A percentile compares a stretch with the other conserved stretches of the same genome.
Evolutionary conservation across 2,888 invertebrate genomes (phyloP).

Genomic region (Desoria tigrina): DNA sequence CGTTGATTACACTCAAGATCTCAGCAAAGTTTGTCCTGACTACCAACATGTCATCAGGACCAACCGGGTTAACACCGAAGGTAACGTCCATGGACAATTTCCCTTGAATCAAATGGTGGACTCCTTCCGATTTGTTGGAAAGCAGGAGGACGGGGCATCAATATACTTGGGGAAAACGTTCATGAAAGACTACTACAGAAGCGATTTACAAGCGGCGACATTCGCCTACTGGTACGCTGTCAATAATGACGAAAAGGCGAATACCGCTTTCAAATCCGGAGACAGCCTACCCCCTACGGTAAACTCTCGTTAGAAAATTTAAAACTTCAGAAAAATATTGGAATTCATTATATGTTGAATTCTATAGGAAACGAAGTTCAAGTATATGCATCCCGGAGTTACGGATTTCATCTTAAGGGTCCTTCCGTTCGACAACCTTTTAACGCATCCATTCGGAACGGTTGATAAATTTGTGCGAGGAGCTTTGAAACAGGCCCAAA

Average conservation of each 20-base stretch:
- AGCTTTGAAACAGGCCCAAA: not conserved
- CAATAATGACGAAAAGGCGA: conserved; percentile 12
- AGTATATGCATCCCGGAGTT: conserved; percentile 15
- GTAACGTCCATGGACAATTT: not conserved
- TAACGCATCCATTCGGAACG: conserved; percentile 4
- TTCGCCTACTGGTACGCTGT: conserved; percentile 3
- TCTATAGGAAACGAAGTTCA: not conserved
- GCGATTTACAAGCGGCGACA: conserved; percentile 3
- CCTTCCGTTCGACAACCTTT: conserved; percentile 9
- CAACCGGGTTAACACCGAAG: not conserved
- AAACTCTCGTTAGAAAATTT: not conserved
- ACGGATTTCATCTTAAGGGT: conserved; percentile 3
- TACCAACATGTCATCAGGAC: not conserved
- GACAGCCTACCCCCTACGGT: not conserved
- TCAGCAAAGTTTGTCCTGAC: conserved; percentile 9
- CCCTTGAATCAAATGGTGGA: conserved; percentile 2
- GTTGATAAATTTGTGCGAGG: conserved; percentile 6
- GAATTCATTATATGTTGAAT: not conserved
- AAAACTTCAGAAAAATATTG: not conserved
- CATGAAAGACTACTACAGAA: conserved; percentile 10
- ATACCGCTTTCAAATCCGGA: not conserved
- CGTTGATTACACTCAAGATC: not conserved
- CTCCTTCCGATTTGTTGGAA: conserved; percentile 3
- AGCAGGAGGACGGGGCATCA: conserved; percentile 11
- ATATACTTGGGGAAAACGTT: conserved; percentile 15